Conservation (phyloP, 2,888 invertebrate genomes). For the Drosophila algonquin region DNA sequence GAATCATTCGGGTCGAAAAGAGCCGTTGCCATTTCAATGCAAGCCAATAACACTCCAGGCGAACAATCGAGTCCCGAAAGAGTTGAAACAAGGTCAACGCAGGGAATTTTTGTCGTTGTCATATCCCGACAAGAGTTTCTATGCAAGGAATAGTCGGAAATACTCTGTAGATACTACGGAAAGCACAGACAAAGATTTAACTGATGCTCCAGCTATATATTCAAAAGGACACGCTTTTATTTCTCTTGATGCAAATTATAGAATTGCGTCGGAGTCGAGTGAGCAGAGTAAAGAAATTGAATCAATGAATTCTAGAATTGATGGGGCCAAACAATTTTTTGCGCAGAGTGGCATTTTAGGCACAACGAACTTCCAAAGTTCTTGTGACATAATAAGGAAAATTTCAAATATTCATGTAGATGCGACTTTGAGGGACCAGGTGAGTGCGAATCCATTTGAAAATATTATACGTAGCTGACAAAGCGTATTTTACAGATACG, state of each 20-base stretch:
- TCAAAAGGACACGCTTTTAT: neutral
- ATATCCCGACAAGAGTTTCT: neutral
- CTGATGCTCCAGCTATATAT: neutral
- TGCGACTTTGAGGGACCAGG: conserved; percentile 36
- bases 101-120: neutral
- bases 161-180: neutral
- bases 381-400: conserved; percentile 40
- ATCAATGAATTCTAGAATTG: conserved; percentile 27
- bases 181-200: neutral
- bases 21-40: neutral
- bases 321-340: conserved; percentile 47
- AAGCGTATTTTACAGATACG: conserved; percentile 35
- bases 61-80: neutral
- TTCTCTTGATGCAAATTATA: neutral
- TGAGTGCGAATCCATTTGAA: conserved; percentile 3
- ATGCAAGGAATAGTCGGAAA: neutral
- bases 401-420: conserved; percentile 51
- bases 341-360: conserved; percentile 52
- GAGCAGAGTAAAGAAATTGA: neutral
- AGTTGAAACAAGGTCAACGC: neutral
- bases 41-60: neutral
- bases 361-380: conserved; percentile 17
- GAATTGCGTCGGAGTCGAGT: neutral
- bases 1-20: neutral
- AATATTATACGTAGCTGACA: neutral